These are phyloP conservation scores for Acanthis flammea DNA, from an alignment of 2,797 vertebrate species.

Conservation along the genomic window DNA sequence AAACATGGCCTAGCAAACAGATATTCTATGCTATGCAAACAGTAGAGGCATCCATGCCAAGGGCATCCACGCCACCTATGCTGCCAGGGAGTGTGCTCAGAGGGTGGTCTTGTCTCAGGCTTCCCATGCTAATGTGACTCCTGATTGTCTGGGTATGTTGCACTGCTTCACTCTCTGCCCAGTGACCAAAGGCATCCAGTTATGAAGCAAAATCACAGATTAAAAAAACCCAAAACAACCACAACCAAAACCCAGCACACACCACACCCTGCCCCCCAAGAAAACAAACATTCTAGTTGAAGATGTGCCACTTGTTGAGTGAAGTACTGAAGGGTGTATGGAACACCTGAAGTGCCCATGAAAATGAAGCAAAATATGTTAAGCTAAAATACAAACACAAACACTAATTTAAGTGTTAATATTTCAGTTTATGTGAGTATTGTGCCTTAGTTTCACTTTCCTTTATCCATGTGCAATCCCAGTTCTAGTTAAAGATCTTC, in stretches of 20 bases:
- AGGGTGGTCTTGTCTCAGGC: neutral
- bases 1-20: slow-evolving; percentile 41
- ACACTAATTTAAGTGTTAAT: neutral
- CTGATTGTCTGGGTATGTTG: neutral
- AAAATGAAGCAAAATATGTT: neutral
- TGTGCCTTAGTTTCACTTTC: neutral
- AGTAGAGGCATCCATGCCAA: slow-evolving; percentile 26
- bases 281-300: neutral
- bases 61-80: neutral
- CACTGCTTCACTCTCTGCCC: neutral
- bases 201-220: neutral
- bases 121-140: neutral
- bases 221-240: neutral
- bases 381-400: neutral
- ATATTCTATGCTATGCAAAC: slow-evolving; percentile 59
- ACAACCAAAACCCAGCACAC: neutral
- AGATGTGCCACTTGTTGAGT: neutral
- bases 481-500: neutral
- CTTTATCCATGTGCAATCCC: neutral
- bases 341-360: neutral
- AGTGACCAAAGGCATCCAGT: slow-evolving; percentile 40
- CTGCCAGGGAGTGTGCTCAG: neutral
- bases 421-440: neutral
- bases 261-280: neutral
- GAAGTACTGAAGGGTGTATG: neutral